phyloP scores from a whole-genome alignment of 2,797 vertebrate genomes.

The Anomalospiza imberbis region DNA sequence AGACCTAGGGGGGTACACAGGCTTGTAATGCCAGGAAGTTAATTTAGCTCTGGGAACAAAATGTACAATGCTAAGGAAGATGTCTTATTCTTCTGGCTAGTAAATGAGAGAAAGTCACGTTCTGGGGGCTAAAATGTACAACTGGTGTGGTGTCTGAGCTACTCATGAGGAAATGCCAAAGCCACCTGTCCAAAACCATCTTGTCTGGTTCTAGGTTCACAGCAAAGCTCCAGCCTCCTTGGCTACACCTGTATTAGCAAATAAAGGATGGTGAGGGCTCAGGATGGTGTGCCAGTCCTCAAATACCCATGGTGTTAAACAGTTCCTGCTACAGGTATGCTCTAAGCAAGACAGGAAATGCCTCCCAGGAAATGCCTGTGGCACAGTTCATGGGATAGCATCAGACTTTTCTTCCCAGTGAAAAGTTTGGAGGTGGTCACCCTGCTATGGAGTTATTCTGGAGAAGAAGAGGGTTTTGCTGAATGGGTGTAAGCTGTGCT shows the following conservation, averaged over 20 bases:
- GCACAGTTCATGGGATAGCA: not conserved
- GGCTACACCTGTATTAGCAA: not conserved
- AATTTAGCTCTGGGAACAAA: conserved; percentile 31
- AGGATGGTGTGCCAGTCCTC: not conserved
- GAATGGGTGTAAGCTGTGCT: not conserved
- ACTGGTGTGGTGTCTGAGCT: not conserved
- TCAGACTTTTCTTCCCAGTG: not conserved
- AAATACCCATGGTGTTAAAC: not conserved
- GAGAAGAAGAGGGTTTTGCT: not conserved
- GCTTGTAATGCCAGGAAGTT: conserved; percentile 27
- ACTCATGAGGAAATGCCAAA: not conserved
- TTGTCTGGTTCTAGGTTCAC: not conserved
- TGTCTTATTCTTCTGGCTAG: not conserved
- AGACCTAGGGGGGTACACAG: not conserved
- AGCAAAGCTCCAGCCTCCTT: not conserved
- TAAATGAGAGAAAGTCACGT: not conserved
- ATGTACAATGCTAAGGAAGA: conserved; percentile 12
- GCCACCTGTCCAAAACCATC: not conserved
- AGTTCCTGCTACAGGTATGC: not conserved
- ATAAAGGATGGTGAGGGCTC: not conserved
- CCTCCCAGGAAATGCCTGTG: not conserved
- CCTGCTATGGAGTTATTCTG: not conserved
- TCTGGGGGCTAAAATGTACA: not conserved
- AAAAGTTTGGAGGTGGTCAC: not conserved
- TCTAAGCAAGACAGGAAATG: not conserved